Evolutionary conservation across 2,888 invertebrate species (phyloP).

Genomic region (Endomychus coccineus): DNA sequence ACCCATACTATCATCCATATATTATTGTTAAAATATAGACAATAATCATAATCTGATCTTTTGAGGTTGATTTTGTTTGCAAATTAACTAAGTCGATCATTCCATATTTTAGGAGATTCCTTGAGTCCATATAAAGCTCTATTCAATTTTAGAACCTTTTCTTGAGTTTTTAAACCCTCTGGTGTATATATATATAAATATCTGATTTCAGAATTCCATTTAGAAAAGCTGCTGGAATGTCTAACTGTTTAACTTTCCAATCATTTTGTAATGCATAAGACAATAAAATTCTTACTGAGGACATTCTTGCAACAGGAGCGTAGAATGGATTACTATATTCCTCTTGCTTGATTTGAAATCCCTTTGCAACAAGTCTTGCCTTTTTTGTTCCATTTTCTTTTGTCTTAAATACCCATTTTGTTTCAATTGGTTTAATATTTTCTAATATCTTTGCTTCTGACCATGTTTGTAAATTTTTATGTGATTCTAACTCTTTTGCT

Average conservation of each 20-base stretch:
- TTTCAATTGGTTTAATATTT: constrained; percentile 19
- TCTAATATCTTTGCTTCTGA: constrained; percentile 14
- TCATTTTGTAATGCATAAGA: constrained; percentile 17
- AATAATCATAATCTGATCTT: constrained; percentile 16
- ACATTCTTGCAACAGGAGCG: constrained; percentile 19
- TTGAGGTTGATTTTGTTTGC: constrained; percentile 12
- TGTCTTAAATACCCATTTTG: constrained; percentile 21
- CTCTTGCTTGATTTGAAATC: constrained; percentile 15
- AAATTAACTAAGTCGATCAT: constrained; percentile 16
- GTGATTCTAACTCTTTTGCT: constrained; percentile 20
- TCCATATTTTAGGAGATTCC: constrained; percentile 19
- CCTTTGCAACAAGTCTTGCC: constrained; percentile 14
- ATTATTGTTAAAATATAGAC: constrained; percentile 17
- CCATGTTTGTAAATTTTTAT: constrained; percentile 18
- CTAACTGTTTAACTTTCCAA: constrained; percentile 18
- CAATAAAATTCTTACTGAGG: constrained; percentile 20
- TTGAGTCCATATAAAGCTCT: constrained; percentile 20
- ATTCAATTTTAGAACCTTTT: constrained; percentile 17
- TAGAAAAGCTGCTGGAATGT: constrained; percentile 22
- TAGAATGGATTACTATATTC: constrained; percentile 12
- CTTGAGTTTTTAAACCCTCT: constrained; percentile 15
- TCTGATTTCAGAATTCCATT: constrained; percentile 19
- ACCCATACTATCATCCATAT: constrained; percentile 12
- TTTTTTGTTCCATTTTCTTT: constrained; percentile 19
- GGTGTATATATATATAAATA: constrained; percentile 19